phyloP scores from a whole-genome alignment of 2,797 vertebrate genomes.

The Ibycter americanus region DNA sequence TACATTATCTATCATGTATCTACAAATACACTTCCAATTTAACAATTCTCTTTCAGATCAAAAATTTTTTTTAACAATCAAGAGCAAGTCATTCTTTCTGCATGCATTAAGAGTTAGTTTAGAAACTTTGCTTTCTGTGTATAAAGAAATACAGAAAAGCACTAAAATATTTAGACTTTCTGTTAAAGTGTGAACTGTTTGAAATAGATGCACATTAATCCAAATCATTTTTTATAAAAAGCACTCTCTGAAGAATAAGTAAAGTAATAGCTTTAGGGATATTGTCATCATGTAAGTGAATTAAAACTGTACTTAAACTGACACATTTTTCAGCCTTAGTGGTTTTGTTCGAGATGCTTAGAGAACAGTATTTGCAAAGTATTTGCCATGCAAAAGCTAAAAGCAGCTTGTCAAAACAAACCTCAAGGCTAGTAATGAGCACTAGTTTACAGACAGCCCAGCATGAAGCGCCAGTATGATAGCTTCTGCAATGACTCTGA shows the following conservation, averaged over 20 bases:
- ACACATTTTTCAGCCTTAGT: slow-evolving; percentile 43
- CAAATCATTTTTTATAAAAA: slow-evolving; percentile 52
- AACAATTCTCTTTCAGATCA: slow-evolving; percentile 48
- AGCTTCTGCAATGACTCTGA: slow-evolving; percentile 23
- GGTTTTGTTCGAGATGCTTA: slow-evolving; percentile 53
- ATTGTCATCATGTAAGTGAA: slow-evolving; percentile 34
- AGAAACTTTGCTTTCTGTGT: background rate
- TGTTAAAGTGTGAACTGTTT: slow-evolving; percentile 51
- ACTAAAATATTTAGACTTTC: slow-evolving; percentile 64
- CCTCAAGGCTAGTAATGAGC: slow-evolving; percentile 51
- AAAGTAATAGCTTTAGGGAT: slow-evolving; percentile 52
- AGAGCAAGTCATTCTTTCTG: slow-evolving; percentile 27
- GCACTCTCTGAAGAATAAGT: slow-evolving; percentile 41
- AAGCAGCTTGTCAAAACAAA: slow-evolving; percentile 72
- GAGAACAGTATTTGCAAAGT: slow-evolving; percentile 48
- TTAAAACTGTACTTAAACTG: slow-evolving; percentile 62
- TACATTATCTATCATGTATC: background rate
- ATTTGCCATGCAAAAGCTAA: slow-evolving; percentile 74
- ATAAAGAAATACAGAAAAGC: background rate
- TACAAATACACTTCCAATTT: background rate
- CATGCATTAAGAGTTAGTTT: slow-evolving; percentile 24
- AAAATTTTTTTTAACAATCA: slow-evolving; percentile 33
- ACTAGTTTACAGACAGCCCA: slow-evolving; percentile 65
- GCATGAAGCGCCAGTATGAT: slow-evolving; percentile 32
- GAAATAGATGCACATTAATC: slow-evolving; percentile 51